Conservation (phyloP, 2,888 invertebrate genomes). For the Cataglyphis albicans region DNA sequence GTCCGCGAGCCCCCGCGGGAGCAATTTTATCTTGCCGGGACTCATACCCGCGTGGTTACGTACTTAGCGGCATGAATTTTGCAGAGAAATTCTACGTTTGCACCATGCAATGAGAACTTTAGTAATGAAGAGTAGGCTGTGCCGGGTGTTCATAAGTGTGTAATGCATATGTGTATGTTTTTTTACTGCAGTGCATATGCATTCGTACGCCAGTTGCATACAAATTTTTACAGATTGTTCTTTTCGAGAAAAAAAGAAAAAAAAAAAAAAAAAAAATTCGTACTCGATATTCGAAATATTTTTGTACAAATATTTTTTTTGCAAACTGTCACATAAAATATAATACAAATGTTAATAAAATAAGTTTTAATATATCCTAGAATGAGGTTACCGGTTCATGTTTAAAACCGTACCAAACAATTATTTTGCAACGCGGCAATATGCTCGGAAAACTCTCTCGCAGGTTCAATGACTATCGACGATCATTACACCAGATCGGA, state of each 20-base stretch:
- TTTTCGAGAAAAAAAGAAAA: neutral
- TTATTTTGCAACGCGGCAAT: slow-evolving; percentile 48
- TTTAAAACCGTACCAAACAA: slow-evolving; percentile 37
- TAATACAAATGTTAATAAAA: neutral
- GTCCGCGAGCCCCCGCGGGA: slow-evolving; percentile 47
- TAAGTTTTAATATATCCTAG: slow-evolving; percentile 6
- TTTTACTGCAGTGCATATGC: slow-evolving; percentile 25
- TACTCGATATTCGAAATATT: slow-evolving; percentile 2
- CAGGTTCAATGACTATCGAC: slow-evolving; percentile 43
- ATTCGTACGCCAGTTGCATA: neutral
- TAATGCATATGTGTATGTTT: slow-evolving; percentile 35
- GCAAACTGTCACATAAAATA: neutral
- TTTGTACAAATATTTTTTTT: neutral
- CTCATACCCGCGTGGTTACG: slow-evolving; percentile 38
- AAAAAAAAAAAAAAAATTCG: neutral
- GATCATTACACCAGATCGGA: slow-evolving; percentile 53
- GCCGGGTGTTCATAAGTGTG: slow-evolving; percentile 21
- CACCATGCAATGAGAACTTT: slow-evolving; percentile 40
- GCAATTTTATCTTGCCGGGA: slow-evolving; percentile 65
- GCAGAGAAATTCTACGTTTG: slow-evolving; percentile 47
- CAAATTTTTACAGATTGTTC: slow-evolving; percentile 10
- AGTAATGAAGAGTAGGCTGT: slow-evolving; percentile 36
- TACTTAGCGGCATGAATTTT: slow-evolving; percentile 62
- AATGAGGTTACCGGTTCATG: slow-evolving; percentile 6
- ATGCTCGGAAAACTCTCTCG: slow-evolving; percentile 38